phyloP scores from a whole-genome alignment of 2,888 invertebrate genomes.

The Epistrophe grossulariae region DNA sequence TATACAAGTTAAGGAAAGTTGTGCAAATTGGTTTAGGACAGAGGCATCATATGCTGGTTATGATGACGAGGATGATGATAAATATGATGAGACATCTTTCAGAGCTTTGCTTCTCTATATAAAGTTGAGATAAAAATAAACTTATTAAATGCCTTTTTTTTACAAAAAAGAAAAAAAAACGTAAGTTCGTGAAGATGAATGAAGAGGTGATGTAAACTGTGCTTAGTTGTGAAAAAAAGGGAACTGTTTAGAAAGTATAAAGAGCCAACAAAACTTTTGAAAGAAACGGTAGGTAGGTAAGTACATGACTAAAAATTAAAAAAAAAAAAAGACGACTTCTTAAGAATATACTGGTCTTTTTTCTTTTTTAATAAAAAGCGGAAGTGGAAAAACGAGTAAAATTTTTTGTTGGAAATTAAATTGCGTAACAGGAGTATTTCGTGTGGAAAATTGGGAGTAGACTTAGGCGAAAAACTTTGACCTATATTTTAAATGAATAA shows the following conservation, averaged over 20 bases:
- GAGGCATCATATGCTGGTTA: constrained; percentile 7
- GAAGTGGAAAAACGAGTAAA: not conserved
- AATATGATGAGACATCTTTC: constrained; percentile 28
- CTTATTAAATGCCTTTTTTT: constrained; percentile 52
- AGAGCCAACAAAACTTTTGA: constrained; percentile 1
- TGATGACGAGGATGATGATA: constrained; percentile 23
- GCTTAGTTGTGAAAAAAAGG: not conserved
- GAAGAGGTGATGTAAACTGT: constrained; percentile 17
- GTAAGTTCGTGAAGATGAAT: constrained; percentile 22
- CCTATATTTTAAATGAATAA: constrained; percentile 28
- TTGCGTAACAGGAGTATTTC: constrained; percentile 34
- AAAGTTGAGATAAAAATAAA: constrained; percentile 51
- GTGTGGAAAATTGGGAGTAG: constrained; percentile 27
- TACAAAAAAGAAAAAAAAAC: not conserved
- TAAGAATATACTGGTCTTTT: not conserved
- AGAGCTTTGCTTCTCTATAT: constrained; percentile 3
- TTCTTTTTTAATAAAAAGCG: not conserved
- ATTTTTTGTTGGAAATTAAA: constrained; percentile 28
- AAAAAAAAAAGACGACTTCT: not conserved
- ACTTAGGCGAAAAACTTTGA: constrained; percentile 6
- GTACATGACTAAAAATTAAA: not conserved
- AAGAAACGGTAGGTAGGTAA: not conserved
- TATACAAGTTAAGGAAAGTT: constrained; percentile 43
- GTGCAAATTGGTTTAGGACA: constrained; percentile 65
- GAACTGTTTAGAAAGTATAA: not conserved